Percentiles rank a stretch among this genome's conserved stretches.
Conservation (phyloP, 2,888 invertebrate species). For the Metallyticus violacea region DNA sequence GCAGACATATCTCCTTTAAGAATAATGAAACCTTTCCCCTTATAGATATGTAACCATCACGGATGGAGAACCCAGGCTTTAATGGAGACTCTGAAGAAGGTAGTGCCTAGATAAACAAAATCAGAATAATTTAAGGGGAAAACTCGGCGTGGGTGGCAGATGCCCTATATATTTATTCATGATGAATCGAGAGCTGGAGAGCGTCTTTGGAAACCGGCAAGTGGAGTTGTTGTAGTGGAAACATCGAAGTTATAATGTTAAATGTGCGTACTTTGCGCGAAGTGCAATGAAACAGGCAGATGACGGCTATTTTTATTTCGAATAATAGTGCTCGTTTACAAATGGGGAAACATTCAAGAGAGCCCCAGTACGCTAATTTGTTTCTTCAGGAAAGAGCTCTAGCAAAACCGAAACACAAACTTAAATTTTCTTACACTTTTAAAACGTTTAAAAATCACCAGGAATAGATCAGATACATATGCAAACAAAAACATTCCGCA, state of each 20-base stretch:
- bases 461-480: no score
- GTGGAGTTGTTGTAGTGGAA: background rate
- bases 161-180: conserved; percentile 8
- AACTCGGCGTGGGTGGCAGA: background rate
- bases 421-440: no score
- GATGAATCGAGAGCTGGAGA: background rate
- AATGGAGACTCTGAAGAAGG: background rate
- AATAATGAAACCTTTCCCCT: background rate
- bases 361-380: no score
- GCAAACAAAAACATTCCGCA: no score
- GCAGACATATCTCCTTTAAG: background rate
- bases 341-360: no score
- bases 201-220: background rate
- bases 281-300: no score
- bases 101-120: conserved; percentile 2
- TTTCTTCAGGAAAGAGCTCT: no score
- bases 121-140: background rate
- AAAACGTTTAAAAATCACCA: no score
- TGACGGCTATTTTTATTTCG: no score
- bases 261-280: background rate
- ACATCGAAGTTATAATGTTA: background rate
- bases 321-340: no score
- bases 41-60: background rate
- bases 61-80: background rate
- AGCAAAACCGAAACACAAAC: no score